phyloP scores from a whole-genome alignment of 2,888 invertebrate species.

The Noctua comes region DNA sequence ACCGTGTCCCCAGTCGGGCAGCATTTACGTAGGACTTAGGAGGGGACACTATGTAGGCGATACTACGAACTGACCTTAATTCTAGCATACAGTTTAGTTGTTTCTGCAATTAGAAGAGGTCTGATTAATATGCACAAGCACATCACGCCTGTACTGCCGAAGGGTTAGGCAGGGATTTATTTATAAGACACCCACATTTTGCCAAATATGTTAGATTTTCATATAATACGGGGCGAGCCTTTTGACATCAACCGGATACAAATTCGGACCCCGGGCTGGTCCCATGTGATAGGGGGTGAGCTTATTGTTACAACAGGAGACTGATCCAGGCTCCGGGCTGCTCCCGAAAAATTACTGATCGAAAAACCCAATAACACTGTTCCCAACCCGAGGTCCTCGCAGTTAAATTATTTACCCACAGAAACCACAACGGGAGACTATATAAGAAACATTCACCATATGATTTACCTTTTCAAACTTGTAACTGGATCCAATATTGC shows the following conservation, averaged over 20 bases:
- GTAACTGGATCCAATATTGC: not conserved
- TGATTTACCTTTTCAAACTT: not conserved
- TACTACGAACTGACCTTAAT: not conserved
- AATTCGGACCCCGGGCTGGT: not conserved
- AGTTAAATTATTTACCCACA: not conserved
- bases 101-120: not conserved
- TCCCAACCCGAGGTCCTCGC: not conserved
- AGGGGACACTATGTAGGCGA: constrained; percentile 3
- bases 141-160: not conserved
- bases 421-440: not conserved
- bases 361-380: not conserved
- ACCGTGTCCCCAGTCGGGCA: constrained; percentile 2
- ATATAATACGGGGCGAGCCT: not conserved
- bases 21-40: not conserved
- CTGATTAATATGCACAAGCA: not conserved
- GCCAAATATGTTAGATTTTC: not conserved
- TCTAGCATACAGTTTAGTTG: not conserved
- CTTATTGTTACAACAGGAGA: not conserved
- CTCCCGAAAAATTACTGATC: not conserved
- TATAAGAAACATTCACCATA: not conserved
- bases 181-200: not conserved
- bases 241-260: not conserved
- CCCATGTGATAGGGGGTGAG: not conserved
- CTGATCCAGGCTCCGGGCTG: not conserved
- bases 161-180: not conserved